Evolutionary conservation across 2,797 vertebrate species (phyloP), one percentile per base, ranked within the genome.

Genomic region (Centroberyx gerrardi): DNA sequence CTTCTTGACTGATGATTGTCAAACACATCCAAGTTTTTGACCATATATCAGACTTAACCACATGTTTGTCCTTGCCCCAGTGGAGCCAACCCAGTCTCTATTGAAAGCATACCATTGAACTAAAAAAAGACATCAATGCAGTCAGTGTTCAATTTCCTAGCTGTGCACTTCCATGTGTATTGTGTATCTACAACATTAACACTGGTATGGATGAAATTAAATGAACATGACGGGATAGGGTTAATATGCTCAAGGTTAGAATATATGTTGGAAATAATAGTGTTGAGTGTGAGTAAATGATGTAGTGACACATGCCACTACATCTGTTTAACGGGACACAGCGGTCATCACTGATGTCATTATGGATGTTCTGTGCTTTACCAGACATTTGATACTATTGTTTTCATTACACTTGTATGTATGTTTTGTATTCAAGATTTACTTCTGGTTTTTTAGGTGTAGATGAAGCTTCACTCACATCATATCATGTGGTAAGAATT

Each of bases 1-100:
- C 40, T 15, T 70, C 9, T 66, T 82, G 67, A 90, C n/a, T 54
- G 68, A 82, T 76, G 66, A 60, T 52, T 7, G 62, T 60, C 44
- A 83, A 82, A 81, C 69, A 67, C 54, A 59, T 54, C 12, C 31
- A 10, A 52, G 13, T 46, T 78, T 64, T 28, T 18, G 42, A 51
- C 4, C 13, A 56, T 65, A 52, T 42, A 67, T 83, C 56, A 80
- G 2, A 61, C 17, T 64, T 42, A 13, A 70, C 46, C 33, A 28
- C 27, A 15, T 56, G 44, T 84, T 70, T 82, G 63, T 8, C 14
- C n/a, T 58, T 18, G 46, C 10, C 17, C 10, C 17, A n/a, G 49
- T 29, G 10, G 51, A 5, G 18, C 66, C 51, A 53, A 31, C 36
- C 52, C 27, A 17, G 22, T 72, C 28, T 29, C 5, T 22, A n/a